Base-by-base conservation (phyloP, 2,797 vertebrate genomes). In the Salmo trutta region DNA sequence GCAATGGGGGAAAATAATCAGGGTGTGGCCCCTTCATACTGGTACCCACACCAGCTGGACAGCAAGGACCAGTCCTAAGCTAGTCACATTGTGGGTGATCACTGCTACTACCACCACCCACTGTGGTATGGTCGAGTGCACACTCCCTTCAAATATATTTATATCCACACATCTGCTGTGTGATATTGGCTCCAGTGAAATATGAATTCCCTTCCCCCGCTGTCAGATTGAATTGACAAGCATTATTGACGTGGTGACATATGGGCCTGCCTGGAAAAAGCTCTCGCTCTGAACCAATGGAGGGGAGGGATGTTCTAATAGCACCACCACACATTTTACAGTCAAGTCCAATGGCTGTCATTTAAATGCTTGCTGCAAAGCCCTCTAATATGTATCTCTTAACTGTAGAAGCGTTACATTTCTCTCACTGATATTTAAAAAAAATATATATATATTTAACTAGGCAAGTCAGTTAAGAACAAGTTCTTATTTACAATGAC, bases 171-270 rank as follows among this genome's bases (percentile, higher is more conserved):
- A 85, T 79, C 81, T 85, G 83, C 82, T 41, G 65, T 79, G 66
- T 73, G 67, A 71, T 84, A 86, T 84, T 84, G 83, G 70, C 78
- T 81, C 81, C 74, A 81, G 76, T 80, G 77, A 83, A 86, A 84
- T 86, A 85, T 82, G 81, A 77, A 80, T 82, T 52, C 47, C 21
- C 71, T 27, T 27, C 53, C 69, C n/a, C 69, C 3, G 31, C 74
- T 79, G 85, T 84, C 85, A 84, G 75, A 81, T 86, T 85, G 84
- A 80, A 83, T 82, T 77, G 82, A 86, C 77, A 79, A 79, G 66
- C 76, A 84, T 85, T 88, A 88, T 88, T 88, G 84, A 85, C 79
- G 71, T 73, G 76, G 71, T 73, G 80, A 83, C 74, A 80, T 83
- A 82, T 80, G 64, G 81, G 80, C 77, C 78, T 79, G 52, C 71